phyloP scores from a whole-genome alignment of 2,888 invertebrate species.

The Agonum fuliginosum region DNA sequence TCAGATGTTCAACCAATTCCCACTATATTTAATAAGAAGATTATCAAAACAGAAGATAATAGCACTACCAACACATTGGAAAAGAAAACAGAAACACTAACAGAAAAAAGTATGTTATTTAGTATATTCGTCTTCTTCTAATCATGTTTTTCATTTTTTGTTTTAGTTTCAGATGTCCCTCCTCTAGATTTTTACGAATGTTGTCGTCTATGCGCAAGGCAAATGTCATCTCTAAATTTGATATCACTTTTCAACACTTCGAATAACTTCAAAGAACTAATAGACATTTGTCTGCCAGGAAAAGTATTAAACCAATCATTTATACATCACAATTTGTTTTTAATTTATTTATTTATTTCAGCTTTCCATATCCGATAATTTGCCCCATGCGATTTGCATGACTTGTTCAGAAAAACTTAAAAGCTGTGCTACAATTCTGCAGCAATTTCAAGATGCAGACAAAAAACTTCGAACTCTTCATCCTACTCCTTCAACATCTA shows the following conservation, averaged over 20 bases:
- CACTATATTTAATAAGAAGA: background rate
- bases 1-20: background rate
- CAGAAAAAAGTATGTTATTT: background rate
- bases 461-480: conserved; percentile 10
- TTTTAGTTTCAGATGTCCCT: background rate
- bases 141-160: background rate
- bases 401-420: conserved; percentile 17
- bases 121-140: no score
- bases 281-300: conserved; percentile 18
- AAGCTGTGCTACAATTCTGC: conserved; percentile 4
- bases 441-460: conserved; percentile 21
- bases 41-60: background rate
- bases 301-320: conserved; percentile 8
- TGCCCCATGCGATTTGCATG: conserved; percentile 8
- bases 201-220: background rate
- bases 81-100: background rate
- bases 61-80: background rate
- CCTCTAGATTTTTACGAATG: background rate
- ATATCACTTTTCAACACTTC: background rate
- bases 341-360: background rate
- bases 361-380: conserved; percentile 7
- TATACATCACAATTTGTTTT: no score
- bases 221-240: background rate
- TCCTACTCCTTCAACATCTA: background rate
- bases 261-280: background rate